Conservation (phyloP, 2,797 vertebrate genomes). For the Sarcophilus harrisii region DNA sequence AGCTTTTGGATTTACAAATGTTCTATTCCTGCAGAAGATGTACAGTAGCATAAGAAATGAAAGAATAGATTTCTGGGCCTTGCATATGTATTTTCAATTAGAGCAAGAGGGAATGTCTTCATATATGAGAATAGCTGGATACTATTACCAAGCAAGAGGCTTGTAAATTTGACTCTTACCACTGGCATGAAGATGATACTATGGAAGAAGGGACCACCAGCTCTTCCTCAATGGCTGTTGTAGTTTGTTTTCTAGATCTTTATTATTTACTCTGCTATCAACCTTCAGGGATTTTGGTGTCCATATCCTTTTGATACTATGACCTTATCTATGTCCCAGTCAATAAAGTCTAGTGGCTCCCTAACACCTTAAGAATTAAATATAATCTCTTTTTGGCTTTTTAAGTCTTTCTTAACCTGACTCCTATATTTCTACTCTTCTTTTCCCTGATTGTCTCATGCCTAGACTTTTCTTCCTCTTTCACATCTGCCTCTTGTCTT, state of each 20-base stretch:
- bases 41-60: accelerated
- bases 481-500: neutral
- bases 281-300: neutral
- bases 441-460: neutral
- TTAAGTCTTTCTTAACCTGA: neutral
- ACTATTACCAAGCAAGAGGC: accelerated
- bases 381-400: neutral
- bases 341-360: neutral
- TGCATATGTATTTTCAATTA: accelerated
- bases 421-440: neutral
- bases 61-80: neutral
- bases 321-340: neutral
- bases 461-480: neutral
- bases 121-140: neutral
- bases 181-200: accelerated
- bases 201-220: neutral
- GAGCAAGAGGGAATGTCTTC: no score
- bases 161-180: accelerated
- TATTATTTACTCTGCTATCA: neutral
- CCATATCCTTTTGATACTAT: neutral
- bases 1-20: neutral
- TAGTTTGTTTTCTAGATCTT: neutral
- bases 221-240: neutral
- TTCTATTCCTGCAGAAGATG: neutral
- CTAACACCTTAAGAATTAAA: neutral